Evolutionary conservation across 2,888 invertebrate species (phyloP).

Genomic region (Iphiclides podalirius): DNA sequence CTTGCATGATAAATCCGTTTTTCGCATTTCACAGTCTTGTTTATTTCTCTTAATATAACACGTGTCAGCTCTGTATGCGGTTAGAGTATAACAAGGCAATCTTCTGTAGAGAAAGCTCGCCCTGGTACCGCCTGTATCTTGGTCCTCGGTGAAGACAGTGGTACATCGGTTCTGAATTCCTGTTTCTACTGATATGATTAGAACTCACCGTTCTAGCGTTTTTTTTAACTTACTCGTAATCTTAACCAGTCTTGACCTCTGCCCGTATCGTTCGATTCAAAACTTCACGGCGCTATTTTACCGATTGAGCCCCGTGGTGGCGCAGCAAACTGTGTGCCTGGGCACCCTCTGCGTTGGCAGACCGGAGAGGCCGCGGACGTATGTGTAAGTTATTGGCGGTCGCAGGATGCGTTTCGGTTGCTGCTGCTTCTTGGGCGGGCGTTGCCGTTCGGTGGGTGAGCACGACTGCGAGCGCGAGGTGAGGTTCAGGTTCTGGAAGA

Average conservation of each 20-base stretch:
- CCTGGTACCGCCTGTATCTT: constrained; percentile 42
- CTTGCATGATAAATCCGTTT: constrained; percentile 21
- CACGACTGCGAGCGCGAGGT: constrained; percentile 83
- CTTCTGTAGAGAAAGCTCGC: constrained; percentile 29
- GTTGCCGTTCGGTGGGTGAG: constrained; percentile 71
- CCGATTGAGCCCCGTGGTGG: constrained; percentile 61
- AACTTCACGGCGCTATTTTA: constrained; percentile 38
- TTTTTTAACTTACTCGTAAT: constrained; percentile 56
- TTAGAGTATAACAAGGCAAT: constrained; percentile 30
- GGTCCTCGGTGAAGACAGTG: constrained; percentile 61
- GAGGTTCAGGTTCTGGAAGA: constrained; percentile 85
- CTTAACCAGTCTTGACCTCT: constrained; percentile 71
- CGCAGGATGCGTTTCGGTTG: constrained; percentile 88
- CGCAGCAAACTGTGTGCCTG: constrained; percentile 66
- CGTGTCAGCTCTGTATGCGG: constrained; percentile 51
- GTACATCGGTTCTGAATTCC: constrained; percentile 43
- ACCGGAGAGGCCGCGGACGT: constrained; percentile 89
- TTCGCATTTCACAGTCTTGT: constrained; percentile 56
- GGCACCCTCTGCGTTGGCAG: constrained; percentile 91
- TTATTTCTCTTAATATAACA: constrained; percentile 47
- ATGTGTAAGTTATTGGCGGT: constrained; percentile 88
- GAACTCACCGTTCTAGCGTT: constrained; percentile 51
- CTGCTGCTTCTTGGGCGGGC: constrained; percentile 78
- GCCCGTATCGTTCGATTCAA: constrained; percentile 37
- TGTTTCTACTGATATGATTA: constrained; percentile 71